Evolutionary conservation across 2,888 invertebrate genomes (phyloP).

Genomic region (Unio pictorum): DNA sequence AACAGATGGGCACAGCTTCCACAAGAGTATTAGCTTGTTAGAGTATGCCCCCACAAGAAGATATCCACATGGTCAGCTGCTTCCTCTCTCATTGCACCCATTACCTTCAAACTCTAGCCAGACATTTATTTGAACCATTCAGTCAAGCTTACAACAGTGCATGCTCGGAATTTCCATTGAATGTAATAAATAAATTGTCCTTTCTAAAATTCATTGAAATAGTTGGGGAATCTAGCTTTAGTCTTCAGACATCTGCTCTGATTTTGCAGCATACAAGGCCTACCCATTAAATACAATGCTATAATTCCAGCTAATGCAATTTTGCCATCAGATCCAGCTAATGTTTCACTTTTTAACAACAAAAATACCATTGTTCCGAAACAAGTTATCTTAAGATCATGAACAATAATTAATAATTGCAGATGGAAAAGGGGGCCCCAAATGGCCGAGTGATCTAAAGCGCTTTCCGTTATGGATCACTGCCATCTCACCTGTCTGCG

Average conservation of each 20-base stretch:
- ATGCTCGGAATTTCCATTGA: background rate
- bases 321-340: conserved; percentile 17
- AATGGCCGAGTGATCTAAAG: no score
- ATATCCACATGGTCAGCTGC: background rate
- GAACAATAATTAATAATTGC: no score
- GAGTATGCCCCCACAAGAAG: background rate
- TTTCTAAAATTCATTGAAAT: background rate
- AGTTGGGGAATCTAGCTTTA: no score
- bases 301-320: background rate
- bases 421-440: no score
- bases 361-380: no score
- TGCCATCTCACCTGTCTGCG: no score
- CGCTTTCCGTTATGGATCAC: no score
- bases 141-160: background rate
- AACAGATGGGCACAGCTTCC: background rate
- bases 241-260: no score
- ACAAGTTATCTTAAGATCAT: no score
- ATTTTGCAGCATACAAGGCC: no score
- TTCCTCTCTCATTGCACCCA: background rate
- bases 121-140: background rate
- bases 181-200: background rate
- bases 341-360: background rate
- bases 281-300: no score
- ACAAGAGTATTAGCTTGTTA: background rate
- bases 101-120: background rate